Base-by-base conservation (phyloP, 2,797 vertebrate genomes). In the Tarsius wallacei region DNA sequence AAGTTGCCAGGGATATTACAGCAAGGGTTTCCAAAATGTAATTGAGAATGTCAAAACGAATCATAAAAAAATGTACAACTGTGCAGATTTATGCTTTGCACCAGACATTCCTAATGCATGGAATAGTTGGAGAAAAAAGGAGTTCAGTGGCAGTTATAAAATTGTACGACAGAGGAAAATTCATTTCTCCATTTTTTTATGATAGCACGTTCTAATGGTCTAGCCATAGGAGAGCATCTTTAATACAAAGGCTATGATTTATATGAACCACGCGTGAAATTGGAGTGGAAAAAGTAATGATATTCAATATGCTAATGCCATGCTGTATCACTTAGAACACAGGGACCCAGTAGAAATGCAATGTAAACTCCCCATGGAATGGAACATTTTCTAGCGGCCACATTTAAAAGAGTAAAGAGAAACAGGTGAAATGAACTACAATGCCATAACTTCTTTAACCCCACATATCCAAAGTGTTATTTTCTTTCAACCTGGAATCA, bases 11-110 rank as follows among this genome's bases (percentile, higher is more conserved):
- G 96, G 96, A 97, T 86, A 96, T 91, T 98, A 96, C 96, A 98
- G 94, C 71, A 90, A 85, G 97, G 93, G 95, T 98, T 95, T 98
- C 97, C 93, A 98, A 97, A 98, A 95, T 19, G 93, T 98, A 98
- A 98, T 98, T 98, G 97, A 96, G 97, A 98, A 96, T 98, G 96
- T 98, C 98, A 98, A 97, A 97, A 97, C 15, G 49, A 97, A 98
- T 98, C 97, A 98, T 98, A 97, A 97, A 53, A 87, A 97, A 97
- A 81, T 88, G 90, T 31, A 73, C 28, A 71, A 93, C 71, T 91
- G 86, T 95, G 55, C 55, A 95, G 96, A 97, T 98, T 98, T 98
- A 97, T 98, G 84, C 96, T 96, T 97, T 95, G 19, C 19, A 26
- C 31, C n/a, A 95, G 96, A 28, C 84, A 96, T 97, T 93, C 86